Conservation (phyloP, 1,140 invertebrate species). For the Caligus rogercresseyi region DNA sequence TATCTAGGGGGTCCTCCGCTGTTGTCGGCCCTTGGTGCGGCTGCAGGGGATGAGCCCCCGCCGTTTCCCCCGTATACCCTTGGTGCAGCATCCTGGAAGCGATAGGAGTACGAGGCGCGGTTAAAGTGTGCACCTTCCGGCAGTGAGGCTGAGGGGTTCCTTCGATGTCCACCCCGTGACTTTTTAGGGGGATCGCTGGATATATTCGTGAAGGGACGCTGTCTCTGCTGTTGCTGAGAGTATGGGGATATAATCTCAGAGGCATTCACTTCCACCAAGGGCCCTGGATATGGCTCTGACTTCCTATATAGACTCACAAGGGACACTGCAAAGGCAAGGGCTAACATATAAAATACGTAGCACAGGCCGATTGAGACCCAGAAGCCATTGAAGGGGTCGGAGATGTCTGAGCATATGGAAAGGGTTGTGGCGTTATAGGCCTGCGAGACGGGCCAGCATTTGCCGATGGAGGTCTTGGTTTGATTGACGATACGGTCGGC, state of each 20-base stretch:
- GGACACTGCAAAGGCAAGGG: constrained; percentile 3
- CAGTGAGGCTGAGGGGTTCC: neutral
- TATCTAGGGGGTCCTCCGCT: constrained; percentile 9
- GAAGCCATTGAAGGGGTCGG: constrained; percentile 18
- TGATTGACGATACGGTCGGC: neutral
- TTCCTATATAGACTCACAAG: constrained; percentile 17
- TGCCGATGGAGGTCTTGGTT: neutral
- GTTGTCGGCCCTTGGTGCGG: neutral
- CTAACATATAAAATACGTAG: constrained; percentile 9
- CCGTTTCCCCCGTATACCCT: neutral
- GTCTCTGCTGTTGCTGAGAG: neutral
- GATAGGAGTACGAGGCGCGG: constrained; percentile 7
- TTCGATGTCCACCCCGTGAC: constrained; percentile 1
- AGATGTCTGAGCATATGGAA: constrained; percentile 12
- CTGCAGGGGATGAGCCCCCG: neutral
- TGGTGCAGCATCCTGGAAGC: constrained; percentile 16
- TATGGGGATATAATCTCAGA: neutral
- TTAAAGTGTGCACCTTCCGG: constrained; percentile 7
- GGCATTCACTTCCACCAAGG: constrained; percentile 2
- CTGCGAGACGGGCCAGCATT: constrained; percentile 13
- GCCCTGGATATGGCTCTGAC: constrained; percentile 20
- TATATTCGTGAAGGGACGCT: neutral
- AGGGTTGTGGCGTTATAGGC: constrained; percentile 16
- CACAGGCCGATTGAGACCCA: constrained; percentile 17
- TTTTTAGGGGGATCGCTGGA: neutral